Conservation (phyloP, 2,113 vertebrate species). For the Erythrocebus patas region DNA sequence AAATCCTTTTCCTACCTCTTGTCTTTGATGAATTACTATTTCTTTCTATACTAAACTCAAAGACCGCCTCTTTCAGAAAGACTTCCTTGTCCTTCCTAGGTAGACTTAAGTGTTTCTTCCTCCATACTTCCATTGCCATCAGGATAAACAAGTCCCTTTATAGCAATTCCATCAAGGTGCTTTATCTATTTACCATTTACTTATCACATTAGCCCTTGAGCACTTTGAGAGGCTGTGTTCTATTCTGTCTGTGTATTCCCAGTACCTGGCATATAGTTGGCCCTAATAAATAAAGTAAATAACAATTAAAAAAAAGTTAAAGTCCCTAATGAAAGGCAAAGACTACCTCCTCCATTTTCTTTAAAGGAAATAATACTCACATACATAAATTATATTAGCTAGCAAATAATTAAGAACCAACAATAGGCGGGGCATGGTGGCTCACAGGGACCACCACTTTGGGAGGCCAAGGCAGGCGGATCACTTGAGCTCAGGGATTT, state of each 20-base stretch:
- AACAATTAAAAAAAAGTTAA: neutral
- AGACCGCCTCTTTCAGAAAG: neutral
- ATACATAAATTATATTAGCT: neutral
- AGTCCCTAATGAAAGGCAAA: neutral
- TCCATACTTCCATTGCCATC: neutral
- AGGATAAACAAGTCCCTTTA: neutral
- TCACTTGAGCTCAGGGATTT: no score
- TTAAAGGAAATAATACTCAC: neutral
- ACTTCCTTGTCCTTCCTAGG: neutral
- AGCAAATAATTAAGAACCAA: neutral
- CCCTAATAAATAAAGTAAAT: neutral
- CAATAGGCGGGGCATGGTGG: no score
- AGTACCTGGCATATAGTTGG: neutral
- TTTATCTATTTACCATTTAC: neutral
- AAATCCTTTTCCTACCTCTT: neutral
- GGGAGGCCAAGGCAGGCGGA: no score
- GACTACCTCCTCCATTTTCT: neutral
- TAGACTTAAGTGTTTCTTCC: neutral
- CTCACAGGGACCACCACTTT: no score
- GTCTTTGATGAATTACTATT: neutral
- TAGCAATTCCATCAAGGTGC: rapidly evolving
- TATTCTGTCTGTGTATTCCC: neutral
- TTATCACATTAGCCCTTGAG: no score
- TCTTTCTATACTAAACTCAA: neutral
- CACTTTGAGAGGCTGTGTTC: neutral